These are phyloP conservation scores for Trematomus loennbergii DNA, from an alignment of 2,113 vertebrate species.

Conservation along the genomic window DNA sequence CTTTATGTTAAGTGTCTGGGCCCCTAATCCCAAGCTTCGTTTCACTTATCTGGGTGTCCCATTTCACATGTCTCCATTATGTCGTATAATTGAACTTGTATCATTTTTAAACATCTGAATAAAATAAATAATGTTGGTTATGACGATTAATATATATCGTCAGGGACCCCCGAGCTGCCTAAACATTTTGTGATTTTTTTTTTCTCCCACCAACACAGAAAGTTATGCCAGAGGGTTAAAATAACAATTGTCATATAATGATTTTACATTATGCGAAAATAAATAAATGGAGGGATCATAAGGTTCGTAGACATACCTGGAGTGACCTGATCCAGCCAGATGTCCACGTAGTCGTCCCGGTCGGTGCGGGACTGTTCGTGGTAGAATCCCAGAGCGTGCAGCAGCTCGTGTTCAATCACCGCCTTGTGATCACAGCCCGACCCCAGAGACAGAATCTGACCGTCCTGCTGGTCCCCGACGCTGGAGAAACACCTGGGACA, in stretches of 20 bases:
- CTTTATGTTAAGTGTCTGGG: too few relatives aligned
- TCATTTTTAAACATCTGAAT: too few relatives aligned
- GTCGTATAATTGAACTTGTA: too few relatives aligned
- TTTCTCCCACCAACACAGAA: too few relatives aligned
- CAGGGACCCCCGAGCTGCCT: too few relatives aligned
- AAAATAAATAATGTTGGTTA: too few relatives aligned
- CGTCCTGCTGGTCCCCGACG: slow-evolving; percentile 86
- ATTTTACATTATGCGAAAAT: background rate
- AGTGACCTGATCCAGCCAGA: slow-evolving; percentile 90
- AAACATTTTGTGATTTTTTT: too few relatives aligned
- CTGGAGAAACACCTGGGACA: slow-evolving; percentile 90
- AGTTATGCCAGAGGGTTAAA: too few relatives aligned
- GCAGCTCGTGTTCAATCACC: slow-evolving; percentile 91
- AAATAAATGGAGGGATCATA: background rate
- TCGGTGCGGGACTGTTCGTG: slow-evolving; percentile 93
- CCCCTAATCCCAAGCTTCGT: too few relatives aligned
- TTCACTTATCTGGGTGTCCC: too few relatives aligned
- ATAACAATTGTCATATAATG: background rate
- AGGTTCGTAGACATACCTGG: slow-evolving; percentile 75
- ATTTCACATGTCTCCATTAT: too few relatives aligned
- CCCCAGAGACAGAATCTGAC: slow-evolving; percentile 91
- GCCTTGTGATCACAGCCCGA: slow-evolving; percentile 89
- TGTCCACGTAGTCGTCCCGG: slow-evolving; percentile 92
- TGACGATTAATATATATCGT: too few relatives aligned
- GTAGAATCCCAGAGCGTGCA: slow-evolving; percentile 93